These are phyloP conservation scores for Campoplex capitator DNA, from an alignment of 2,888 invertebrate genomes.

Conservation along the genomic window DNA sequence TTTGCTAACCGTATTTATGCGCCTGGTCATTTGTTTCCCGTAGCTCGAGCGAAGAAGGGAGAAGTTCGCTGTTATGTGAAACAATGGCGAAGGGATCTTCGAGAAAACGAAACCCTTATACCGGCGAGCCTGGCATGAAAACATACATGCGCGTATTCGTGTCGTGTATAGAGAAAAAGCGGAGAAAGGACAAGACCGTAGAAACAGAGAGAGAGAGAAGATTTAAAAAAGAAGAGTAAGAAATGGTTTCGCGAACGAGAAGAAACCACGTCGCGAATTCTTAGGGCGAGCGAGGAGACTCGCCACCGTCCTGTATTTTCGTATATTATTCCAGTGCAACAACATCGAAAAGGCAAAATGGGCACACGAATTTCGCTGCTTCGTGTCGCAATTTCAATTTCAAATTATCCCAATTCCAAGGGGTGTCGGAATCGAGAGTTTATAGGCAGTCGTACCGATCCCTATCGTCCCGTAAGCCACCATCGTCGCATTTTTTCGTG, in stretches of 20 bases:
- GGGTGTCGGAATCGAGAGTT: slow-evolving; percentile 66
- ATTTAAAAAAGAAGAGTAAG: slow-evolving; percentile 49
- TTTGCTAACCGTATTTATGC: slow-evolving; percentile 78
- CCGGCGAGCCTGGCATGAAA: slow-evolving; percentile 56
- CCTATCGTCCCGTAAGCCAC: slow-evolving; percentile 65
- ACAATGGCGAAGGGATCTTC: slow-evolving; percentile 75
- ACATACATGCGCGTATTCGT: slow-evolving; percentile 51
- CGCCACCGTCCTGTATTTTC: slow-evolving; percentile 29
- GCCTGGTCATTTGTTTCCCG: slow-evolving; percentile 80
- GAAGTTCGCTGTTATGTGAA: slow-evolving; percentile 66
- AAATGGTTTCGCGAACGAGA: slow-evolving; percentile 53
- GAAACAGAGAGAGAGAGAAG: not conserved
- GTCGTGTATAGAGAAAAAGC: slow-evolving; percentile 43
- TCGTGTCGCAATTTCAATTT: slow-evolving; percentile 77
- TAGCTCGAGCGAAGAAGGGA: slow-evolving; percentile 61
- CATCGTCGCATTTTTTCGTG: slow-evolving; percentile 23
- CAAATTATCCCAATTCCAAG: slow-evolving; percentile 74
- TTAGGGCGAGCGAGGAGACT: slow-evolving; percentile 36
- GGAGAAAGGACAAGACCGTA: slow-evolving; percentile 53
- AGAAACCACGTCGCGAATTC: slow-evolving; percentile 60
- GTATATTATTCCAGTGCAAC: slow-evolving; percentile 54
- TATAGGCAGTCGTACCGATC: slow-evolving; percentile 59
- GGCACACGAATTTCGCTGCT: slow-evolving; percentile 34
- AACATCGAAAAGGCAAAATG: slow-evolving; percentile 25
- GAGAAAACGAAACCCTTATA: slow-evolving; percentile 67